Conservation (phyloP, 2,888 invertebrate species). For the Caenorhabditis macrosperma region DNA sequence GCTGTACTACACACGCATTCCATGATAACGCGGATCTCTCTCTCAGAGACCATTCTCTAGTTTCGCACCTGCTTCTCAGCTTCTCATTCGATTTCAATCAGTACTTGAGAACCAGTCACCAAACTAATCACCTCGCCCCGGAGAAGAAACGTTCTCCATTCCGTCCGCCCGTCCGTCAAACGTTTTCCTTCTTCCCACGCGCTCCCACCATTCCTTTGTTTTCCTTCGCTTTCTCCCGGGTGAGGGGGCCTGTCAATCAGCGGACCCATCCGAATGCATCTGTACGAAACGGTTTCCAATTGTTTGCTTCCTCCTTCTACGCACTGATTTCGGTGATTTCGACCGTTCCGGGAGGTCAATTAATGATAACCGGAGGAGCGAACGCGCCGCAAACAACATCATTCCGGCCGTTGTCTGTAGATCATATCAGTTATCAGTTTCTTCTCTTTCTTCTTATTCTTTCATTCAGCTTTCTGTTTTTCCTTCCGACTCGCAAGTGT, state of each 20-base stretch:
- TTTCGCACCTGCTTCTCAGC: not conserved
- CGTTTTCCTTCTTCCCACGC: slow-evolving; percentile 45
- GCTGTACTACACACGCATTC: not conserved
- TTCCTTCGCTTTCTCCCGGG: not conserved
- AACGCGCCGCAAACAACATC: slow-evolving; percentile 8
- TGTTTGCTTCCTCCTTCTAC: slow-evolving; percentile 23
- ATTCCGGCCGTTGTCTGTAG: not conserved
- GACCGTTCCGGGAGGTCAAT: slow-evolving; percentile 25
- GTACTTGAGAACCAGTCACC: slow-evolving; percentile 17
- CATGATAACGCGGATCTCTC: not conserved
- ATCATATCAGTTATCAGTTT: not conserved
- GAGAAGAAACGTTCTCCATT: slow-evolving; percentile 21
- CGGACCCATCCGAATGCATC: slow-evolving; percentile 17
- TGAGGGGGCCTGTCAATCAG: slow-evolving; percentile 25
- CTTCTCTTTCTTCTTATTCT: not conserved
- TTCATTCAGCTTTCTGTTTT: slow-evolving; percentile 2
- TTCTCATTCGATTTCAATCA: slow-evolving; percentile 30
- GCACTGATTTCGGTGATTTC: not conserved
- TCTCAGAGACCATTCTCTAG: not conserved
- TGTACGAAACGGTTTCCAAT: slow-evolving; percentile 26
- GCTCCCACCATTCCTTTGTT: slow-evolving; percentile 10
- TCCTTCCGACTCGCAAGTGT: not conserved
- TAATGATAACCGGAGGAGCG: slow-evolving; percentile 15
- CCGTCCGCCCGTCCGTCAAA: slow-evolving; percentile 5
- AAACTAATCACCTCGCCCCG: slow-evolving; percentile 41